Percentiles rank a stretch among this genome's conserved stretches.
These are phyloP conservation scores for Labeo catla DNA, from an alignment of 2,113 vertebrate species.

Conservation along the genomic window DNA sequence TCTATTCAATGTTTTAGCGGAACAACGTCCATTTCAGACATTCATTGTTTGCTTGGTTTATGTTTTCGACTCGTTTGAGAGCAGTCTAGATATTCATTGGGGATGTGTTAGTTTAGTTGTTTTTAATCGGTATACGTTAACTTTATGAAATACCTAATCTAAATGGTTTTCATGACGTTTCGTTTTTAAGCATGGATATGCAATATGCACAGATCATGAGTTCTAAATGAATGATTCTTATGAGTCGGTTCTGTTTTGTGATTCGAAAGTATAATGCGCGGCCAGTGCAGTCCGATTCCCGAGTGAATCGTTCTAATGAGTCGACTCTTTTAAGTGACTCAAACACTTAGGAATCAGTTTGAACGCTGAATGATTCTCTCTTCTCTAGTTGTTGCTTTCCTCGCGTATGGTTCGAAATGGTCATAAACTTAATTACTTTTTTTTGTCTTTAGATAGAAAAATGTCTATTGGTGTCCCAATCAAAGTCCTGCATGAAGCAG, in stretches of 20 bases:
- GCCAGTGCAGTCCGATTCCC: not conserved
- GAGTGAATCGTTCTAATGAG: not conserved
- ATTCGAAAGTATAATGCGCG: not conserved
- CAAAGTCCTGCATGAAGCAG: slow-evolving; percentile 97
- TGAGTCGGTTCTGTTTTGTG: not conserved
- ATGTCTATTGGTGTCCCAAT: slow-evolving; percentile 98
- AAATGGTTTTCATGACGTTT: not conserved
- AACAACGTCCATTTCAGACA: not conserved
- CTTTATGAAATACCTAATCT: not conserved
- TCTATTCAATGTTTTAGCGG: not conserved
- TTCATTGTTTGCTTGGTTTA: not conserved
- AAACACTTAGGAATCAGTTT: not conserved
- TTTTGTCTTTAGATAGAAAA: slow-evolving; percentile 32
- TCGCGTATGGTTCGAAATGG: not conserved
- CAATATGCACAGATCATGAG: not conserved
- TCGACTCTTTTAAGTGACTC: not conserved
- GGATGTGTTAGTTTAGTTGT: not conserved
- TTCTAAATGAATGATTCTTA: not conserved
- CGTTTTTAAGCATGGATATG: not conserved
- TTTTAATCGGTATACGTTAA: not conserved
- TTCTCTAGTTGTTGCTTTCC: not conserved
- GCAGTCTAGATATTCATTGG: not conserved
- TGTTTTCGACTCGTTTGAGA: not conserved
- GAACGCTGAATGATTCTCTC: not conserved
- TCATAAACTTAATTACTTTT: not conserved